A percentile compares a stretch with the other conserved stretches of the same genome.
Conservation (phyloP, 2,797 vertebrate species). For the Champsocephalus gunnari region DNA sequence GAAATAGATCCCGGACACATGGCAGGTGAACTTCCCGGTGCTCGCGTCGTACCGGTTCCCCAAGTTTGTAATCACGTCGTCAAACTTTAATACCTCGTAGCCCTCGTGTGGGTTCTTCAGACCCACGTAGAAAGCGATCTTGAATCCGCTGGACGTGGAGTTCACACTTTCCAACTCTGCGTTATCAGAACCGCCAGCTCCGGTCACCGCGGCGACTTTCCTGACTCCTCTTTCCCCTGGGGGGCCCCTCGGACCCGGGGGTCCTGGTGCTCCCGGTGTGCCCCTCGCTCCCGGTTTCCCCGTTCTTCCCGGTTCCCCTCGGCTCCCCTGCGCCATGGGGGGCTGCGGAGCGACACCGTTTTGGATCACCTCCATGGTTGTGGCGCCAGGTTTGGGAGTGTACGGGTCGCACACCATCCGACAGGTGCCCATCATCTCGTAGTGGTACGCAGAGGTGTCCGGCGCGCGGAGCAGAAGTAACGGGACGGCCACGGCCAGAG, state of each 20-base stretch:
- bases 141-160: conserved; percentile 80
- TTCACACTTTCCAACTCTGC: conserved; percentile 83
- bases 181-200: conserved; percentile 76
- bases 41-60: conserved; percentile 92
- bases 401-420: conserved; percentile 97
- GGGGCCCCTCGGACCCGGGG: conserved; percentile 90
- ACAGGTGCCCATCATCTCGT: conserved; percentile 97
- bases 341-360: conserved; percentile 86
- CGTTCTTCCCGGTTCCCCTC: conserved; percentile 89
- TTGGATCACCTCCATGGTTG: conserved; percentile 90
- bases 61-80: conserved; percentile 96
- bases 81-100: conserved; percentile 95
- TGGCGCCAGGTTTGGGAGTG: conserved; percentile 81
- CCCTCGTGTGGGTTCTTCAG: conserved; percentile 96
- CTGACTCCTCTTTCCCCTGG: conserved; percentile 88
- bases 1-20: conserved; percentile 95
- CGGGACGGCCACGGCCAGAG: conserved; percentile 87
- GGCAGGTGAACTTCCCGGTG: conserved; percentile 96
- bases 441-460: conserved; percentile 89
- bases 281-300: conserved; percentile 91
- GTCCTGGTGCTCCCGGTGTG: conserved; percentile 89
- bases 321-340: conserved; percentile 90
- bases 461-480: conserved; percentile 87
- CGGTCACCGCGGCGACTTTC: conserved; percentile 73
- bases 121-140: conserved; percentile 95